These are phyloP conservation scores for Ptilodon capucinus DNA, from an alignment of 2,888 invertebrate species.

Conservation along the genomic window DNA sequence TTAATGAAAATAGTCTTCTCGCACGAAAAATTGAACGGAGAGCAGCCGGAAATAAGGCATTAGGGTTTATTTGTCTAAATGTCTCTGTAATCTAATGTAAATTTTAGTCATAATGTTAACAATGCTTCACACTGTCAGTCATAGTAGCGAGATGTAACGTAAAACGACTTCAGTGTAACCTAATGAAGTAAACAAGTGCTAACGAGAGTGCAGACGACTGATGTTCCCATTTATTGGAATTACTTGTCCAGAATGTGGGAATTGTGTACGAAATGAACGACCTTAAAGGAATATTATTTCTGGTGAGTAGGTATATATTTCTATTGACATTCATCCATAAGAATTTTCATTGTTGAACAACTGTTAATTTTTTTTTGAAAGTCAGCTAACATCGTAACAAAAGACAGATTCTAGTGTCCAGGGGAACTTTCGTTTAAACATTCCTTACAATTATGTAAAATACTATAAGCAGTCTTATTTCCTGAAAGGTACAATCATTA, in stretches of 20 bases:
- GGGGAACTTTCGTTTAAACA: too few relatives aligned
- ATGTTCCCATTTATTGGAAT: slow-evolving; percentile 30
- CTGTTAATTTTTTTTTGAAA: too few relatives aligned
- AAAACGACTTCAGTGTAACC: slow-evolving; percentile 52
- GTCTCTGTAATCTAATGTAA: slow-evolving; percentile 68
- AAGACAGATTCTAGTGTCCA: too few relatives aligned
- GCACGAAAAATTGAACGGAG: slow-evolving; percentile 18
- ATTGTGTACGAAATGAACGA: slow-evolving; percentile 59
- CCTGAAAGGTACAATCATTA: too few relatives aligned
- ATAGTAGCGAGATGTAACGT: slow-evolving; percentile 51
- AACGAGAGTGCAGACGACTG: slow-evolving; percentile 40
- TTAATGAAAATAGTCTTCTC: slow-evolving; percentile 1
- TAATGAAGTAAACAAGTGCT: slow-evolving; percentile 52
- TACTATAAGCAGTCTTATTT: too few relatives aligned
- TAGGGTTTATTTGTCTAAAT: slow-evolving; percentile 66
- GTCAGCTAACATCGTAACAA: too few relatives aligned
- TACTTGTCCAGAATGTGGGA: slow-evolving; percentile 41
- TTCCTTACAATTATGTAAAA: too few relatives aligned
- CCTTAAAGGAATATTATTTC: slow-evolving; percentile 45
- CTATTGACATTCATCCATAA: too few relatives aligned
- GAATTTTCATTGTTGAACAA: too few relatives aligned
- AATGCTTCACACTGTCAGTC: slow-evolving; percentile 53
- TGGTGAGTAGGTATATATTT: slow-evolving; percentile 42
- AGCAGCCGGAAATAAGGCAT: slow-evolving; percentile 69
- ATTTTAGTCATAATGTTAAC: slow-evolving; percentile 56